Conservation (phyloP, 2,797 vertebrate genomes). For the Toxotes lorentzi region DNA sequence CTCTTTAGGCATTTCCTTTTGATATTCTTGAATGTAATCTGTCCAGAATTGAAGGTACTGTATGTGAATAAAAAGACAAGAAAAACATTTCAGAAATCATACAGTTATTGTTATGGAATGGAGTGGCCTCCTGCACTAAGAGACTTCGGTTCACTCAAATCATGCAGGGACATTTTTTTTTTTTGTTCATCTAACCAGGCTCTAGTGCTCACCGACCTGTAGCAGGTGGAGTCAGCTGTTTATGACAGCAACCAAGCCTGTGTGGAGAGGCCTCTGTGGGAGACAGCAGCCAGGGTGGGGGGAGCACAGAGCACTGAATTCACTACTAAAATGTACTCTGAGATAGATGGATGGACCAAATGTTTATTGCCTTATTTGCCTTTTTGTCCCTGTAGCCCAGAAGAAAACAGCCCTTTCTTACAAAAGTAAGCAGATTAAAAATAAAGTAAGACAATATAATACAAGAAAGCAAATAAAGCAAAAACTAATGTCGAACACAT, state of each 20-base stretch:
- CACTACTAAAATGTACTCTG: neutral
- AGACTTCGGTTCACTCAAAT: neutral
- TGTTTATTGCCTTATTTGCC: no score
- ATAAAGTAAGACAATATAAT: no score
- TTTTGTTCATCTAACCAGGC: neutral
- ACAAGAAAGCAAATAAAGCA: no score
- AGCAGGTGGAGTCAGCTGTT: slow-evolving; percentile 72
- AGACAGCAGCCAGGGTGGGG: slow-evolving; percentile 45
- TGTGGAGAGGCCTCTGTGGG: slow-evolving; percentile 51
- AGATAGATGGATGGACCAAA: neutral
- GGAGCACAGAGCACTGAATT: neutral
- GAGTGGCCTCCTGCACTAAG: neutral
- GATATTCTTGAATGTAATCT: slow-evolving; percentile 81
- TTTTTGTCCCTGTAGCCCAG: no score
- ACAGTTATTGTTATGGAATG: neutral
- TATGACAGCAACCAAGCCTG: slow-evolving; percentile 35
- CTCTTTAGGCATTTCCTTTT: slow-evolving; percentile 73
- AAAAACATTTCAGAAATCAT: slow-evolving; percentile 20
- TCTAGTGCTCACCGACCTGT: slow-evolving; percentile 19
- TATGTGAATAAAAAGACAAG: slow-evolving; percentile 75
- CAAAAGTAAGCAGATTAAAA: no score
- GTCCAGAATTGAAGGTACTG: slow-evolving; percentile 75
- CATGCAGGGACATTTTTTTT: neutral
- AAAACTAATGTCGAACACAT: no score
- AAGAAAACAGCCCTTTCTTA: no score